Evolutionary conservation across 2,888 invertebrate genomes (phyloP), one percentile per base, ranked within the genome.

Genomic region (Uropetala carovei): DNA sequence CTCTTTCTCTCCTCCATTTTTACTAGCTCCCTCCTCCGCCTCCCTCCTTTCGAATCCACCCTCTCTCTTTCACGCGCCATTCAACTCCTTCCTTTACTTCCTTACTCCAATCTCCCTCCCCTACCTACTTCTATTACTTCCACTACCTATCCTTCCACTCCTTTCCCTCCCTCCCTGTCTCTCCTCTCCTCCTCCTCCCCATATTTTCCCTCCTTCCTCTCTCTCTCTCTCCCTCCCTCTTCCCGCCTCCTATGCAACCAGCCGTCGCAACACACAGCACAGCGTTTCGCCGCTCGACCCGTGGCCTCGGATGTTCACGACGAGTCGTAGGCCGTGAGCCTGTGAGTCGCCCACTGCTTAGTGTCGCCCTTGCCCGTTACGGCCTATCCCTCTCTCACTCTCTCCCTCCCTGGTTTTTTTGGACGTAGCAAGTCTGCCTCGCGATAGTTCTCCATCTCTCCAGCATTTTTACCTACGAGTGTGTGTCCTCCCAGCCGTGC

Each of bases 241-340:
- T n/a, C 68, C 68, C 68, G 68, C 68, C 68, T 68, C 68, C 68
- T 68, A 68, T 68, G 68, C 68, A 68, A 22, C 68, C 68, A 68
- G 68, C 68, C 68, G 68, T 68, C 68, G 68, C 68, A 68, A 68
- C 68, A 64, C n/a, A 43, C 18, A 64, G 64, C 16, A 64, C 64
- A 68, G 68, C 68, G 68, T 68, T 68, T 68, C 68, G 22, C 68
- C n/a, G 68, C 68, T 68, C 68, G 68, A 68, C 68, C 27, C 27
- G 68, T 68, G 68, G 68, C 68, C 68, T 68, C 68, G 68, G 43
- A 43, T 43, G 43, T 43, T 43, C 43, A 43, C 43, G 43, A n/a
- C 22, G 22, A 68, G 68, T 68, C 68, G 68, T 68, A 68, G 68
- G 68, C 68, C 75, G 75, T 27, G 27, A 27, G 75, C 75, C 75